Base-by-base conservation (phyloP, 2,888 invertebrate genomes). In the Himalopsyche tibetana region DNA sequence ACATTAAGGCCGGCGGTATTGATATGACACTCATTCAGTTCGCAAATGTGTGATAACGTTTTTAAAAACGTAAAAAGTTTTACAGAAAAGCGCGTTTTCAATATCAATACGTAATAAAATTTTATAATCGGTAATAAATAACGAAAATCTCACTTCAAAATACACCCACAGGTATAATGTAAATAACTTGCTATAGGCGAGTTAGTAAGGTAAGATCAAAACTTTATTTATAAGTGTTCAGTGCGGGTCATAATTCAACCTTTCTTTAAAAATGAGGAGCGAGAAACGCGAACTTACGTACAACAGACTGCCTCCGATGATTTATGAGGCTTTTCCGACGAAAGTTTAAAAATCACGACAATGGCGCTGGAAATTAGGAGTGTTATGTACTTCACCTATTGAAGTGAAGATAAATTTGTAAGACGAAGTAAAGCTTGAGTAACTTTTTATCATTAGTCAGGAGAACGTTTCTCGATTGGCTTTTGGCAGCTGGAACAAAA, bases 341-440 rank as follows among this genome's bases (percentile, higher is more conserved):
- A 86, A 86, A 87, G 86, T 85, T 87, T 87, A 87, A 87, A 87
- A 87, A 87, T 87, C 87, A 84, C 85, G 85, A 87, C 84, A 86
- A 83, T 86, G 84, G 86, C 36, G 38, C 84, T 17, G 56, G 82
- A 74, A 87, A 87, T 85, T 85, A 84, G 84, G 82, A 42, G 55
- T 69, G 51, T 69, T 82, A 45, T 79, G 84, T 42, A 80, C 81
- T 69, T 28, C 63, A 69, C 51, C 82, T 51, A 85, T 85, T 82
- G 85, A 80, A 85, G 82, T 28, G 79, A n/a, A 85, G 82, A 82
- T 82, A 85, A 85, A 85, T 82, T 82, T 79, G 42, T 82, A 45
- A 51, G 51, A 51, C 51, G 51, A 51, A 79, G 79, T 80, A 82
- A 69, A 42, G 80, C 85, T 51, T 85, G 80, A 85, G 85, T 85